Conservation (phyloP, 1,140 invertebrate genomes). For the Anagrus nilaparvatae region DNA sequence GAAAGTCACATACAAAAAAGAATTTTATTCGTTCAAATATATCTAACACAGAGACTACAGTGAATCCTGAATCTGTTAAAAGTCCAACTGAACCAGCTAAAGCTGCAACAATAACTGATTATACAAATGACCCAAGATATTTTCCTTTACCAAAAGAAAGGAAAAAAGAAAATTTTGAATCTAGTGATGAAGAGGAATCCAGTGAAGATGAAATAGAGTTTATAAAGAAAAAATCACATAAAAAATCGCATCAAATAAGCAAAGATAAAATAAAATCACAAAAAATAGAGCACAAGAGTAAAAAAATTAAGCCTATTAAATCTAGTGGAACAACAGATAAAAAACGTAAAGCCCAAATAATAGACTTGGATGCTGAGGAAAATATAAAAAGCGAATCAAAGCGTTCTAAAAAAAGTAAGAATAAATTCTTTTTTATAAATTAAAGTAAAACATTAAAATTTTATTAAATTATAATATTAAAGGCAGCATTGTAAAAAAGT, state of each 20-base stretch:
- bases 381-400: too few relatives aligned
- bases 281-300: too few relatives aligned
- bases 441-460: too few relatives aligned
- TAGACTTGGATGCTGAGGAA: too few relatives aligned
- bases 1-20: slow-evolving; percentile 18
- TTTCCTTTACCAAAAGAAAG: slow-evolving; percentile 64
- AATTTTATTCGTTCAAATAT: background rate
- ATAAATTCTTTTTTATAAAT: too few relatives aligned
- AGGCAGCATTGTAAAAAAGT: too few relatives aligned
- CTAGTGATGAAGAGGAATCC: slow-evolving; percentile 54
- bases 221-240: too few relatives aligned
- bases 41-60: background rate
- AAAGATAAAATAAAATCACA: too few relatives aligned
- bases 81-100: background rate
- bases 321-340: slow-evolving; percentile 39
- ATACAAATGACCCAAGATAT: slow-evolving; percentile 56
- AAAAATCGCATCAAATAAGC: too few relatives aligned
- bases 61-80: too few relatives aligned
- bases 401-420: too few relatives aligned
- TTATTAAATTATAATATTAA: too few relatives aligned
- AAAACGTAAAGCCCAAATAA: slow-evolving; percentile 45
- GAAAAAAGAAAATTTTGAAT: slow-evolving; percentile 55
- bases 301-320: slow-evolving; percentile 40
- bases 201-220: slow-evolving; percentile 56
- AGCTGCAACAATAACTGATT: slow-evolving; percentile 29